Evolutionary conservation across 2,113 vertebrate species (phyloP).

Genomic region (Stegostoma tigrinum): DNA sequence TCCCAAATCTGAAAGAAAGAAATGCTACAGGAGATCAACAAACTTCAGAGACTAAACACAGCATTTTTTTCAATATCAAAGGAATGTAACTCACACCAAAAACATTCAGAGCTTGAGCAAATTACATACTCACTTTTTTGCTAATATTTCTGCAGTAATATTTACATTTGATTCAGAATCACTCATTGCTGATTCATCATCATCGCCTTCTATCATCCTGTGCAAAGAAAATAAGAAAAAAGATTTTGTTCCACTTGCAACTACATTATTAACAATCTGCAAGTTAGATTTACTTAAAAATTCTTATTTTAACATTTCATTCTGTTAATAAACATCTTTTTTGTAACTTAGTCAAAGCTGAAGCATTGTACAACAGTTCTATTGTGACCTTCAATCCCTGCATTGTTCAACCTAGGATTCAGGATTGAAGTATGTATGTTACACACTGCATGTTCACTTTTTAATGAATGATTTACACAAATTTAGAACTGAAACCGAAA

Average conservation of each 20-base stretch:
- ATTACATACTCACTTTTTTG: slow-evolving; percentile 76
- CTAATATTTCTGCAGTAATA: slow-evolving; percentile 71
- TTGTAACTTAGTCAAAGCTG: background rate
- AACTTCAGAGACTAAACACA: background rate
- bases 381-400: background rate
- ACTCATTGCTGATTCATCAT: slow-evolving; percentile 79
- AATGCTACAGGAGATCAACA: background rate
- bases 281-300: background rate
- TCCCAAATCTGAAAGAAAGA: background rate
- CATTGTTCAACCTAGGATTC: background rate
- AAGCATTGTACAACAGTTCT: background rate
- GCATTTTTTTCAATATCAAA: background rate
- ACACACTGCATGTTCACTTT: background rate
- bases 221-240: slow-evolving; percentile 42
- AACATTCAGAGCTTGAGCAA: background rate
- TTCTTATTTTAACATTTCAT: background rate
- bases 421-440: background rate
- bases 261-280: background rate
- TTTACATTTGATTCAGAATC: slow-evolving; percentile 71
- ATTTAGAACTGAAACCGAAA: background rate
- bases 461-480: background rate
- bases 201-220: slow-evolving; percentile 77
- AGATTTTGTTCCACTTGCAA: background rate
- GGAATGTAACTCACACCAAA: background rate
- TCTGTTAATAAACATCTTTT: background rate